A percentile compares a stretch with the other conserved stretches of the same genome.
Evolutionary conservation across 2,797 vertebrate species (phyloP).

Genomic region (Euthynnus affinis): DNA sequence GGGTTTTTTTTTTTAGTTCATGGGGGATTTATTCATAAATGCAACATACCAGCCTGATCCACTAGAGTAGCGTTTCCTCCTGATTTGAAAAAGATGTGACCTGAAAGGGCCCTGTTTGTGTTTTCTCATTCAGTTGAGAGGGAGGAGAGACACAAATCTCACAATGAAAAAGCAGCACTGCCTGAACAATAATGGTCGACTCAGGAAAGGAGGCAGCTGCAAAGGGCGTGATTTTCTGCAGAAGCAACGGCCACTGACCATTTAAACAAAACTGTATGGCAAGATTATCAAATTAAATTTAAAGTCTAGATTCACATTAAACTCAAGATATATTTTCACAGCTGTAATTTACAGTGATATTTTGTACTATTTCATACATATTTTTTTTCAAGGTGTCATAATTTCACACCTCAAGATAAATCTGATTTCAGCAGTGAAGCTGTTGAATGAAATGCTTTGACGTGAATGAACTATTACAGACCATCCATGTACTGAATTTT

Average conservation of each 20-base stretch:
- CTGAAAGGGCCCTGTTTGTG: slow-evolving; percentile 71
- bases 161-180: slow-evolving; percentile 46
- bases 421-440: slow-evolving; percentile 55
- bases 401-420: slow-evolving; percentile 49
- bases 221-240: slow-evolving; percentile 15
- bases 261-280: slow-evolving; percentile 14
- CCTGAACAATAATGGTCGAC: slow-evolving; percentile 38
- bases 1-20: slow-evolving; percentile 17
- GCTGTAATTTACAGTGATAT: background rate
- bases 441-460: slow-evolving; percentile 53
- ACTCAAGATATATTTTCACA: background rate
- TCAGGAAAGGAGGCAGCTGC: slow-evolving; percentile 42
- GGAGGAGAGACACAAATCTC: slow-evolving; percentile 49
- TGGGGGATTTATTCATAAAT: slow-evolving; percentile 61
- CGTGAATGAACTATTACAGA: slow-evolving; percentile 60
- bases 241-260: slow-evolving; percentile 2
- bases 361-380: slow-evolving; percentile 5
- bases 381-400: slow-evolving; percentile 5
- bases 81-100: slow-evolving; percentile 76
- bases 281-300: background rate
- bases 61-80: slow-evolving; percentile 44
- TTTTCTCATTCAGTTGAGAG: slow-evolving; percentile 65
- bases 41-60: slow-evolving; percentile 45
- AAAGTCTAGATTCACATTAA: background rate
- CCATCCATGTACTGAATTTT: slow-evolving; percentile 63